Evolutionary conservation across 2,113 vertebrate species (phyloP).

Genomic region (Carassius auratus): DNA sequence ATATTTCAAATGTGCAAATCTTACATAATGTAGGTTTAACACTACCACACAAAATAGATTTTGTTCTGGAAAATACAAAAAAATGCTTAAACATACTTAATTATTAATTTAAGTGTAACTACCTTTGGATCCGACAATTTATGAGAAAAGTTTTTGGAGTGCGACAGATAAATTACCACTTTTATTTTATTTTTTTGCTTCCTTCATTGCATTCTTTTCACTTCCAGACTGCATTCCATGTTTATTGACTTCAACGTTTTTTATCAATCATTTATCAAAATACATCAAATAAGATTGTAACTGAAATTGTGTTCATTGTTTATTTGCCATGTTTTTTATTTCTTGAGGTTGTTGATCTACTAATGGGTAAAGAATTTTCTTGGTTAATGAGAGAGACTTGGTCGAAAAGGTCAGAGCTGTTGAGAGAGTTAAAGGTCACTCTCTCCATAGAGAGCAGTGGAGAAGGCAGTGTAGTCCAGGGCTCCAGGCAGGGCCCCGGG

Average conservation of each 20-base stretch:
- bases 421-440: constrained; percentile 86
- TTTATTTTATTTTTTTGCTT: not conserved
- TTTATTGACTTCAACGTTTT: not conserved
- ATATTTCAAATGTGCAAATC: not conserved
- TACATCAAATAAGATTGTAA: not conserved
- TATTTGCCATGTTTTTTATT: not conserved
- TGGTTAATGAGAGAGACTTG: constrained; percentile 59
- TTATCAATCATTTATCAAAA: not conserved
- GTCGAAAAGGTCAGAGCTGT: constrained; percentile 41
- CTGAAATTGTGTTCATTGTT: not conserved
- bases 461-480: constrained; percentile 93
- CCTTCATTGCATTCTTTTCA: not conserved
- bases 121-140: not conserved
- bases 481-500: constrained; percentile 78
- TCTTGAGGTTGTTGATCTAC: not conserved
- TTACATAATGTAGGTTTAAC: not conserved
- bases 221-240: not conserved
- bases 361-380: not conserved
- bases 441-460: constrained; percentile 91
- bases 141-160: not conserved
- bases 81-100: not conserved
- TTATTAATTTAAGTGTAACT: not conserved
- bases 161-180: not conserved
- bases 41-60: not conserved
- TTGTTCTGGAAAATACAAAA: not conserved